These are phyloP conservation scores for Papilio helenus DNA, from an alignment of 1,140 invertebrate species.

Conservation along the genomic window DNA sequence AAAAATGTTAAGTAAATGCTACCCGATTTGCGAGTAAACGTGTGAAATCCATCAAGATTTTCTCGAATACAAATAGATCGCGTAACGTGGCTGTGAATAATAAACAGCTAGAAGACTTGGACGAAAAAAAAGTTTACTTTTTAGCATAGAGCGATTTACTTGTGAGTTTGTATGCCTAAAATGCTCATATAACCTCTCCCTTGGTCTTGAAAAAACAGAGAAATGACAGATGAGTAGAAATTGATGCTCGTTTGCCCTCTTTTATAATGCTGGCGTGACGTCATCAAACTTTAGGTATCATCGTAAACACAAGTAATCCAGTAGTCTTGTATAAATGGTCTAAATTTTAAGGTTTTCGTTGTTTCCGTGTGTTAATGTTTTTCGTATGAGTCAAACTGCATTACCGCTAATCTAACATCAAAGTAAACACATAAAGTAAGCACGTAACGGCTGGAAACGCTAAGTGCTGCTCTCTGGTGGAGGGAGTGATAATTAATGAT, in stretches of 20 bases:
- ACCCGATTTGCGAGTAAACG: background rate
- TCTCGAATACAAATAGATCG: background rate
- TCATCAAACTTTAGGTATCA: no score
- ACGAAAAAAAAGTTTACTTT: background rate
- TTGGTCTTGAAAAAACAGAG: background rate
- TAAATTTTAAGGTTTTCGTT: background rate
- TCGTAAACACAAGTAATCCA: no score
- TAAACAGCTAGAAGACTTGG: background rate
- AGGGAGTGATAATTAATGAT: conserved; percentile 26
- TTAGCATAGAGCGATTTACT: background rate
- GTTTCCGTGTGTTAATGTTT: background rate
- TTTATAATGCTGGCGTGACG: no score
- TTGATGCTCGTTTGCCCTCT: no score
- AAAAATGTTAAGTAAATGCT: conserved; percentile 21
- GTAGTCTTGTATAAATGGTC: no score
- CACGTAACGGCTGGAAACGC: background rate
- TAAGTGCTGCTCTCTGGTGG: conserved; percentile 7
- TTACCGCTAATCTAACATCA: conserved; percentile 20
- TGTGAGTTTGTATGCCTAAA: background rate
- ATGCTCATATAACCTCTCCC: background rate
- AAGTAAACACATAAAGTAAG: conserved; percentile 17
- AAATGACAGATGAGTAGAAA: no score
- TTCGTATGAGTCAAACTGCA: background rate
- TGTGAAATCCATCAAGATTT: conserved; percentile 29
- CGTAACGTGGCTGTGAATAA: background rate